A percentile compares a stretch with the other conserved stretches of the same genome.
Evolutionary conservation across 2,888 invertebrate species (phyloP).

Genomic region (Drosophila trichaetosa): DNA sequence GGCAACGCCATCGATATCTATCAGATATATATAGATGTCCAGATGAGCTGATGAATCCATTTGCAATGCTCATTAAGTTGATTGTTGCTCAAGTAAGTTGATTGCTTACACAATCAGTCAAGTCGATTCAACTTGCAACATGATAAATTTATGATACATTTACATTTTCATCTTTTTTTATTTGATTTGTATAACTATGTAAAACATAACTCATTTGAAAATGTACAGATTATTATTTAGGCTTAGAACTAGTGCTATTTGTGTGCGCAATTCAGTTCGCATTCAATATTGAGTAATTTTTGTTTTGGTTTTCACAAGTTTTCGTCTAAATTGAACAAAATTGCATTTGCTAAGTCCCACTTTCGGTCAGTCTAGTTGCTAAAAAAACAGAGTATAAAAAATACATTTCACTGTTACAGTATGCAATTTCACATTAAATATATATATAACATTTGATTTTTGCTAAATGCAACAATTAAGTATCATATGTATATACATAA

Average conservation of each 20-base stretch:
- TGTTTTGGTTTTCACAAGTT: conserved; percentile 30
- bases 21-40: too few species aligned
- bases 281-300: conserved; percentile 58
- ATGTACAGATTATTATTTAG: conserved; percentile 61
- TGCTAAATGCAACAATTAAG: conserved; percentile 73
- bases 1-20: background rate
- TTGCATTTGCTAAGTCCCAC: conserved; percentile 37
- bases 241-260: conserved; percentile 63
- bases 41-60: too few species aligned
- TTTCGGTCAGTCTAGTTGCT: conserved; percentile 70
- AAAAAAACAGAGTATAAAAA: conserved; percentile 52
- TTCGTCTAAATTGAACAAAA: conserved; percentile 33
- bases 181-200: conserved; percentile 66
- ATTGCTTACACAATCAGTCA: background rate
- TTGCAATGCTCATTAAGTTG: too few species aligned
- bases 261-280: conserved; percentile 51
- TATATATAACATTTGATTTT: conserved; percentile 42
- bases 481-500: conserved; percentile 47
- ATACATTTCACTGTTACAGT: conserved; percentile 39
- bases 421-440: conserved; percentile 31
- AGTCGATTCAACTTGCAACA: background rate
- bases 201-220: conserved; percentile 63
- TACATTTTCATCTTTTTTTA: conserved; percentile 53
- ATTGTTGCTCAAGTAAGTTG: too few species aligned
- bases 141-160: background rate